Conservation (phyloP, 2,113 vertebrate species). For the Calypte anna region DNA sequence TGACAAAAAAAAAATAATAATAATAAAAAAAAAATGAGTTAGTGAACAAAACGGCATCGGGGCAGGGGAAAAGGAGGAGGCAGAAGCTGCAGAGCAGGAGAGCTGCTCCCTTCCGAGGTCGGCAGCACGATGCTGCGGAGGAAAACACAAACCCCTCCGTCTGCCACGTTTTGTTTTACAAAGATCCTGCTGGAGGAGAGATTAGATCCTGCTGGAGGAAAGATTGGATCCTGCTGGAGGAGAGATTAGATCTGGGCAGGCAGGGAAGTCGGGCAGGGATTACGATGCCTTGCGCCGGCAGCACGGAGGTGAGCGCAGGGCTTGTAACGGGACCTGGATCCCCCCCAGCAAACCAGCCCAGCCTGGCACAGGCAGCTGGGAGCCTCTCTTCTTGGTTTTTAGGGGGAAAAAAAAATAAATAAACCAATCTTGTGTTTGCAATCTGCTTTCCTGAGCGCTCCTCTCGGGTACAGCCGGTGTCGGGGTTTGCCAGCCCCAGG, state of each 20-base stretch:
- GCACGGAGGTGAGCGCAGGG: background rate
- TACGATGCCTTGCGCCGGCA: background rate
- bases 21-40: background rate
- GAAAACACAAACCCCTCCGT: background rate
- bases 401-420: too few relatives aligned
- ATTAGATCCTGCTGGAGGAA: background rate
- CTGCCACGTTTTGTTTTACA: background rate
- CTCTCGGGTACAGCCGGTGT: background rate
- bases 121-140: background rate
- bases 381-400: background rate
- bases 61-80: background rate
- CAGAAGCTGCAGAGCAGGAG: background rate
- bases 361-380: accelerated
- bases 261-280: background rate
- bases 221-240: background rate
- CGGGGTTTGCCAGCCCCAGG: background rate
- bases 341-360: accelerated
- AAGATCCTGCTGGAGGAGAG: background rate
- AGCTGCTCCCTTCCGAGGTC: background rate
- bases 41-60: background rate
- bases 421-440: background rate
- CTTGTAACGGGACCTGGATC: background rate
- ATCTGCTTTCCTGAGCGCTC: background rate
- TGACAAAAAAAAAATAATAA: background rate
- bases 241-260: background rate